A percentile compares a stretch with the other conserved stretches of the same genome.
These are phyloP conservation scores for Limnephilus marmoratus DNA, from an alignment of 2,888 invertebrate species.

Conservation along the genomic window DNA sequence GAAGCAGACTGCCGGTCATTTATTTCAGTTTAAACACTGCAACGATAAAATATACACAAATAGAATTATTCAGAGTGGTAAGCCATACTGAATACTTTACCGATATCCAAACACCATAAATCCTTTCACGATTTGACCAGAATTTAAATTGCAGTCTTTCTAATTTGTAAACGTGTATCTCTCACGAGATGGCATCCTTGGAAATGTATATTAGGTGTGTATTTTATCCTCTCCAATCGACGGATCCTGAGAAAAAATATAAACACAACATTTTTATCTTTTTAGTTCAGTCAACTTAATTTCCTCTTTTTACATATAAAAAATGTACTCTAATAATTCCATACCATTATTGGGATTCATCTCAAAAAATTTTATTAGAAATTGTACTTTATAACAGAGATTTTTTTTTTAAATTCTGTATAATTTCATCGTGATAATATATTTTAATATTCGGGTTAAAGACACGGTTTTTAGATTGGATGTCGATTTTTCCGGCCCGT, in stretches of 20 bases:
- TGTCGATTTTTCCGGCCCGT: too few relatives aligned
- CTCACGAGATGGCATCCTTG: background rate
- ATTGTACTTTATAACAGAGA: too few relatives aligned
- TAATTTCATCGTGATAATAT: too few relatives aligned
- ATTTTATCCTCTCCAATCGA: background rate
- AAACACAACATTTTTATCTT: background rate
- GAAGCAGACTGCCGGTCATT: background rate
- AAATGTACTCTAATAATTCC: too few relatives aligned
- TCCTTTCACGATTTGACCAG: background rate
- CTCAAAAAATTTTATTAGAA: too few relatives aligned
- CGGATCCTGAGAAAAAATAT: background rate
- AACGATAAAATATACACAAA: conserved; percentile 28
- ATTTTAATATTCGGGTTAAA: too few relatives aligned
- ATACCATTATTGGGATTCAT: too few relatives aligned
- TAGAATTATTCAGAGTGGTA: conserved; percentile 19
- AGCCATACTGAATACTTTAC: conserved; percentile 3
- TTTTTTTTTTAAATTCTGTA: too few relatives aligned
- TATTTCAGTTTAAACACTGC: background rate
- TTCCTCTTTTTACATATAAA: too few relatives aligned
- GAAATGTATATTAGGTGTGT: background rate
- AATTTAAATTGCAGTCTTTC: background rate
- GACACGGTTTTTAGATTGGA: too few relatives aligned
- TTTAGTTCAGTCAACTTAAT: background rate
- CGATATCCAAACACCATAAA: background rate
- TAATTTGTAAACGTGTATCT: background rate